Conservation (phyloP, 2,888 invertebrate species). For the Leucoptera coffeella region DNA sequence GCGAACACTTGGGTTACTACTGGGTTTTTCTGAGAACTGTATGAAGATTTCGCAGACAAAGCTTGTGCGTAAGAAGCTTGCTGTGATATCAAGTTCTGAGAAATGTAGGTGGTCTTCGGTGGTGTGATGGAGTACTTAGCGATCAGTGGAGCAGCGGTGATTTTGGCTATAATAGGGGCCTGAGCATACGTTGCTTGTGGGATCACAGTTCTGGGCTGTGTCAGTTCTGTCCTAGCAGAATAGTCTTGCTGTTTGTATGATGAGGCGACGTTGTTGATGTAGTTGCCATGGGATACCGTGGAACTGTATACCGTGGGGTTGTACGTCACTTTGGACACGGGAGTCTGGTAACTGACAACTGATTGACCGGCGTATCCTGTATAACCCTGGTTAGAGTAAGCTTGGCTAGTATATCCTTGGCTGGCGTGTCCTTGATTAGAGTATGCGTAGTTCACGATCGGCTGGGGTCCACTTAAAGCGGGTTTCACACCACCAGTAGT, state of each 20-base stretch:
- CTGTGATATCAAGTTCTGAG: constrained; percentile 26
- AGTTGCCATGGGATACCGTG: not conserved
- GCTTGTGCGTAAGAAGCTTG: constrained; percentile 21
- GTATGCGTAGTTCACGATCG: constrained; percentile 11
- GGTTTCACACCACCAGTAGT: constrained; percentile 25
- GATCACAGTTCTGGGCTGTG: constrained; percentile 23
- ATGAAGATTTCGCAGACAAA: constrained; percentile 38
- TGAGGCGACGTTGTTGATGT: not conserved
- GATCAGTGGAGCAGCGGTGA: constrained; percentile 38
- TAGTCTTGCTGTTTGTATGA: constrained; percentile 33
- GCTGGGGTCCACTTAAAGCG: constrained; percentile 10
- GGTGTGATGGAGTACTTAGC: constrained; percentile 25
- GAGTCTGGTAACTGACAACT: not conserved
- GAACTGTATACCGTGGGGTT: not conserved
- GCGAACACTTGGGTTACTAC: constrained; percentile 41
- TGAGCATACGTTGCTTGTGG: constrained; percentile 39
- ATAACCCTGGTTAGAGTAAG: no score
- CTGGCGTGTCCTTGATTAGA: constrained; percentile 11
- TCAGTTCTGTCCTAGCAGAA: constrained; percentile 46
- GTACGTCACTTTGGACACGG: not conserved
- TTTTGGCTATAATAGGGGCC: constrained; percentile 46
- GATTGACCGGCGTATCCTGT: not conserved
- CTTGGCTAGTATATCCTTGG: constrained; percentile 5
- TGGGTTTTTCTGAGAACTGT: constrained; percentile 28
- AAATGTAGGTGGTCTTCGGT: constrained; percentile 20